Evolutionary conservation across 2,888 invertebrate species (phyloP).

Genomic region (Hyposoter dolosus): DNA sequence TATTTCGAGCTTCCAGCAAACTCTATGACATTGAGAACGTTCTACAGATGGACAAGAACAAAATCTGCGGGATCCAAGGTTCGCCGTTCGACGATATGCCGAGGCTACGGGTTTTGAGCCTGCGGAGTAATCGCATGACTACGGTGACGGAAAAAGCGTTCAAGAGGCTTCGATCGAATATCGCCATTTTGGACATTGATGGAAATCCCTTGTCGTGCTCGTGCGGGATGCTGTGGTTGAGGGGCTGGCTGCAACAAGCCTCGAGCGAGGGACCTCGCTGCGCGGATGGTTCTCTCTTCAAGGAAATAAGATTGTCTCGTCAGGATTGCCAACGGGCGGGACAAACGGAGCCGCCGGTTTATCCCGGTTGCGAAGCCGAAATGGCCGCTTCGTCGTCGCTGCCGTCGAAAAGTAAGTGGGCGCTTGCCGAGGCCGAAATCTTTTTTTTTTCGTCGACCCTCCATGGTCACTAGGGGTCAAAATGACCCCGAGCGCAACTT

Average conservation of each 20-base stretch:
- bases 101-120: conserved; percentile 91
- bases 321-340: conserved; percentile 88
- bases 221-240: conserved; percentile 93
- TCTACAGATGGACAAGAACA: conserved; percentile 91
- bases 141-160: conserved; percentile 91
- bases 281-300: conserved; percentile 91
- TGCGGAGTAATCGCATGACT: conserved; percentile 91
- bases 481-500: no score
- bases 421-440: no score
- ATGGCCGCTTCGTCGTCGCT: conserved; percentile 83
- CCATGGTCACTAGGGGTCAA: no score
- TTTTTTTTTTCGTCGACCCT: background rate
- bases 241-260: conserved; percentile 92
- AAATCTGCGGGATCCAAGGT: conserved; percentile 92
- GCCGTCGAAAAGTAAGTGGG: conserved; percentile 74
- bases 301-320: conserved; percentile 90
- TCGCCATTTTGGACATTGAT: conserved; percentile 93
- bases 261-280: conserved; percentile 92
- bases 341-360: conserved; percentile 87
- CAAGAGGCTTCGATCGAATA: conserved; percentile 91
- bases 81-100: conserved; percentile 94
- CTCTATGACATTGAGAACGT: no score
- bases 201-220: conserved; percentile 94
- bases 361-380: conserved; percentile 90
- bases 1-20: no score